These are phyloP conservation scores for Acridotheres tristis DNA, from an alignment of 2,797 vertebrate species.

Conservation along the genomic window DNA sequence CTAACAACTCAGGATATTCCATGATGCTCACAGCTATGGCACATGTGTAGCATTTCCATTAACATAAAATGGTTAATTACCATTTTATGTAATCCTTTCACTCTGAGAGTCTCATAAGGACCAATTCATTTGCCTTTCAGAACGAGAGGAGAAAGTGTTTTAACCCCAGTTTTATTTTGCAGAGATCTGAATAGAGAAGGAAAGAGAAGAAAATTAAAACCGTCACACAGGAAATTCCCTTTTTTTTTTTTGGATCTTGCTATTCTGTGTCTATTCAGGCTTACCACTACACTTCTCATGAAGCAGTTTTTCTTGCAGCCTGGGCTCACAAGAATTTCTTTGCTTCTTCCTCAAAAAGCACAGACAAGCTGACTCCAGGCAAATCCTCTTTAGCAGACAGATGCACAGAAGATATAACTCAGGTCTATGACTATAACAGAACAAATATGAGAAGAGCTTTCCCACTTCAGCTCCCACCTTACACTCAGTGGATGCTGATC, in stretches of 20 bases:
- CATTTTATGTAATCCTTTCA: neutral
- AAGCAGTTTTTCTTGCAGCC: neutral
- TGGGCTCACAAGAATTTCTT: neutral
- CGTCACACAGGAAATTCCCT: neutral
- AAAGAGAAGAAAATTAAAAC: neutral
- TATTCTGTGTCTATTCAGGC: neutral
- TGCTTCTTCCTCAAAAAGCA: neutral
- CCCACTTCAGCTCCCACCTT: neutral
- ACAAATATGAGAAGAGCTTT: neutral
- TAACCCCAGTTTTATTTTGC: neutral
- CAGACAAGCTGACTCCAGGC: neutral
- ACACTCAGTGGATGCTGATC: neutral
- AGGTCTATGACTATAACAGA: neutral
- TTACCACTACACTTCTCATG: neutral
- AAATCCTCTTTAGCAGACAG: neutral
- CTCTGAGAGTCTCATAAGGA: neutral
- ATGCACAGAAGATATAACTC: neutral
- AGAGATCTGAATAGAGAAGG: neutral
- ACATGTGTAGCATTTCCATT: no score
- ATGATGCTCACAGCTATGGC: neutral
- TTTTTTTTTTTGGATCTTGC: neutral
- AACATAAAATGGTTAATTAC: neutral
- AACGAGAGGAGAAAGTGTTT: neutral
- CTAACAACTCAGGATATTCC: neutral
- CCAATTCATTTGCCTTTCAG: neutral